Base-by-base conservation (phyloP, 2,797 vertebrate species). In the Characodon lateralis region DNA sequence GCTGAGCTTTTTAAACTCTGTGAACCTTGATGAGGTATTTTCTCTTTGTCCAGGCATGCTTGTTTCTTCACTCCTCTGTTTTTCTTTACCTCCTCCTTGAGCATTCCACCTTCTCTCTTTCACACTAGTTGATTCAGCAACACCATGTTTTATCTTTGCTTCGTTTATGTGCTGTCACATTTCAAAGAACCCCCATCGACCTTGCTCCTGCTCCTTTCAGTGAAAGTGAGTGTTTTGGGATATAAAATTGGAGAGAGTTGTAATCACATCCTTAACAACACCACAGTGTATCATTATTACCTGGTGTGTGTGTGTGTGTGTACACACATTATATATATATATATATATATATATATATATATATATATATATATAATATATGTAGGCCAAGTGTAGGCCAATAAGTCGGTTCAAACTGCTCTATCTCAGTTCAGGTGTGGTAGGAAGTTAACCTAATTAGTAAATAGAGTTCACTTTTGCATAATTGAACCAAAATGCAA, bases 21-120 rank as follows among this genome's bases (percentile, higher is more conserved):
- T 93, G 91, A 95, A 93, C 93, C 92, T 91, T 90, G 50, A 86
- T 78, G 77, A 93, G 88, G 91, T 94, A 95, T 96, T 94, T 93
- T 93, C 91, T 91, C 92, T 94, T 89, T 95, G 95, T 95, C 93
- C 93, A 93, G 93, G 87, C 95, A 94, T 84, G 94, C 91, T 95
- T 81, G 77, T 83, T 89, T 85, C 84, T 84, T 88, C 81, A 76
- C 84, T 86, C 72, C 66, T 88, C 84, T 84, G 80, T 88, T 88
- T 86, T 78, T 81, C 85, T 88, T 81, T 72, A 77, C 84, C 81
- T 89, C 72, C 76, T 72, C 88, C 83, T 85, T 89, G 87, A 88
- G 83, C 85, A 78, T 77, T 69, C 82, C 80, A 69, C 80, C 83
- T 83, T 90, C 87, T 73, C 82, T 73, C 83, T 78, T 71, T 91